Evolutionary conservation across 2,797 vertebrate genomes (phyloP).

Genomic region (Naso thynnoides): DNA sequence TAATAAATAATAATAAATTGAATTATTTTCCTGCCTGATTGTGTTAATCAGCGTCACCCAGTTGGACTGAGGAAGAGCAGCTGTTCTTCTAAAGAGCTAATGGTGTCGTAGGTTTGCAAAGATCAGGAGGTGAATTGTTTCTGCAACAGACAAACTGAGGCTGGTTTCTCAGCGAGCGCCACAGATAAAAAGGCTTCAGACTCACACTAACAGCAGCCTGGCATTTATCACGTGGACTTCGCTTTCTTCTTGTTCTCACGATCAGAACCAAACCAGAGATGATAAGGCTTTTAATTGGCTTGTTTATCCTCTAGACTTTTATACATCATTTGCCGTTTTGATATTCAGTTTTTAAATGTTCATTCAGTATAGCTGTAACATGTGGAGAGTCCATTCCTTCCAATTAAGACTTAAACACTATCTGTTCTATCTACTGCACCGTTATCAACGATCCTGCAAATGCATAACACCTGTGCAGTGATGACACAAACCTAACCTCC

Average conservation of each 20-base stretch:
- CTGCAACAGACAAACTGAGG: conserved; percentile 52
- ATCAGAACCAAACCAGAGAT: conserved; percentile 44
- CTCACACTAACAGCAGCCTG: conserved; percentile 38
- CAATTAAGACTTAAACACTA: not conserved
- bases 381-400: not conserved
- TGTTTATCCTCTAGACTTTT: conserved; percentile 43
- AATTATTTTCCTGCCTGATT: conserved; percentile 38
- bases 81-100: conserved; percentile 53
- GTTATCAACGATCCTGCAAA: conserved; percentile 31
- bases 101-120: conserved; percentile 64
- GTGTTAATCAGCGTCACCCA: conserved; percentile 44
- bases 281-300: conserved; percentile 58
- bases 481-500: conserved; percentile 11
- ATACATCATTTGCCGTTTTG: conserved; percentile 33
- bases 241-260: conserved; percentile 29
- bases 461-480: conserved; percentile 41
- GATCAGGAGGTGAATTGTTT: conserved; percentile 69
- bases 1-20: conserved; percentile 25
- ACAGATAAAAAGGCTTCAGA: conserved; percentile 6
- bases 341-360: conserved; percentile 15
- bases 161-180: conserved; percentile 45
- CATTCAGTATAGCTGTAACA: not conserved
- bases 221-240: conserved; percentile 41
- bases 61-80: conserved; percentile 41
- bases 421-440: not conserved